Base-by-base conservation (phyloP, 1,140 invertebrate genomes). In the Wasmannia auropunctata region DNA sequence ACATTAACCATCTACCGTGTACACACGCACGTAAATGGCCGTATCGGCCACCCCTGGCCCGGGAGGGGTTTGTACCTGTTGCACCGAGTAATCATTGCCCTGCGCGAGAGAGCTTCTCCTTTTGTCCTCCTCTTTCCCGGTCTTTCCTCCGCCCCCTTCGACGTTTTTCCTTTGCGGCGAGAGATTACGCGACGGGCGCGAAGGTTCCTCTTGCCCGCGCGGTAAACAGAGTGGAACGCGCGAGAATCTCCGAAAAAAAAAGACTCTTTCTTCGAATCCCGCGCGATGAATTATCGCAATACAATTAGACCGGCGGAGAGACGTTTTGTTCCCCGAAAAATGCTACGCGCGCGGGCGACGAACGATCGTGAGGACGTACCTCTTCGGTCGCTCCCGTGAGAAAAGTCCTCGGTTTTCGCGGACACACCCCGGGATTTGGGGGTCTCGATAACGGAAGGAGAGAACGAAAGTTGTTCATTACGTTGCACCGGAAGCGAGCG, bases 1-100 rank as follows among this genome's bases (percentile, higher is more conserved):
- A 88, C 93, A 94, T 94, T 93, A 93, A 94, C 92, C 92, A 91
- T 93, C 93, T 89, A 91, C 81, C 91, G 87, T 91, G 88, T 87
- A 83, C 67, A 86, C 87, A 89, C 91, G 88, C 89, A 91, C 88
- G 86, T 88, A 90, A 91, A 87, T 86, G 83, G 60, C 69, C 88
- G 77, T 58, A 25, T 46, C 70, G 43, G 75, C 85, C 80, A 83
- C 86, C 79, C 86, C 80, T 81, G 70, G 77, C 87, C 88, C 83
- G 51, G 70, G n/a, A n/a, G n/a, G n/a, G n/a, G 86, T 85, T 63
- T n/a, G 87, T 92, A 93, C 92, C 92, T 93, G 91, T 92, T 92
- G 92, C 91, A 88, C 88, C 88, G 86, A 81, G 86, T 93, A 92
- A 93, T 93, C 88, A 86, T 54, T 86, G 74, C 84, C 84, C 79